Evolutionary conservation across 1,140 invertebrate genomes (phyloP).

Genomic region (Calliphora vicina): DNA sequence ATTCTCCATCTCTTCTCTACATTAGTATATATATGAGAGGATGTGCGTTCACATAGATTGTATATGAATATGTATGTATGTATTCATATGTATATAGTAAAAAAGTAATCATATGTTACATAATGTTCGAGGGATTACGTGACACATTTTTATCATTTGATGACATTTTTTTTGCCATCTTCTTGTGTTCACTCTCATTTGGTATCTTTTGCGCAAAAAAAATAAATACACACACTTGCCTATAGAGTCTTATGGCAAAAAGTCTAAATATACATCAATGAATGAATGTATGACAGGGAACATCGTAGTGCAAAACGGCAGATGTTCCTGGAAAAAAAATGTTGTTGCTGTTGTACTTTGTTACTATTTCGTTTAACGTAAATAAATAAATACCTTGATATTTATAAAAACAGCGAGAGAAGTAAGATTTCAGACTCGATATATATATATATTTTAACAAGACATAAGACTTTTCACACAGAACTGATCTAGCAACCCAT

Average conservation of each 20-base stretch:
- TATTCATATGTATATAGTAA: neutral
- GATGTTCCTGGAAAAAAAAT: neutral
- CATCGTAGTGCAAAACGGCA: neutral
- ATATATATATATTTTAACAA: too few relatives aligned
- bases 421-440: too few relatives aligned
- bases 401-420: too few relatives aligned
- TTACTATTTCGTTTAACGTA: too few relatives aligned
- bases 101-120: constrained; percentile 32
- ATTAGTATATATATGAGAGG: neutral
- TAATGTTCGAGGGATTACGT: constrained; percentile 34
- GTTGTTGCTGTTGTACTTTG: neutral
- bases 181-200: neutral
- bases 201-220: neutral
- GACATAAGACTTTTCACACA: too few relatives aligned
- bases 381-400: too few relatives aligned
- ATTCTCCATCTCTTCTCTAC: neutral
- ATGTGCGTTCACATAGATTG: neutral
- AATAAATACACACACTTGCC: too few relatives aligned
- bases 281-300: neutral
- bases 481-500: too few relatives aligned
- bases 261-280: neutral
- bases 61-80: neutral
- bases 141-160: constrained; percentile 35
- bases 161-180: constrained; percentile 6
- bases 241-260: neutral